phyloP scores from a whole-genome alignment of 2,888 invertebrate genomes.

The Drosophila conformis region DNA sequence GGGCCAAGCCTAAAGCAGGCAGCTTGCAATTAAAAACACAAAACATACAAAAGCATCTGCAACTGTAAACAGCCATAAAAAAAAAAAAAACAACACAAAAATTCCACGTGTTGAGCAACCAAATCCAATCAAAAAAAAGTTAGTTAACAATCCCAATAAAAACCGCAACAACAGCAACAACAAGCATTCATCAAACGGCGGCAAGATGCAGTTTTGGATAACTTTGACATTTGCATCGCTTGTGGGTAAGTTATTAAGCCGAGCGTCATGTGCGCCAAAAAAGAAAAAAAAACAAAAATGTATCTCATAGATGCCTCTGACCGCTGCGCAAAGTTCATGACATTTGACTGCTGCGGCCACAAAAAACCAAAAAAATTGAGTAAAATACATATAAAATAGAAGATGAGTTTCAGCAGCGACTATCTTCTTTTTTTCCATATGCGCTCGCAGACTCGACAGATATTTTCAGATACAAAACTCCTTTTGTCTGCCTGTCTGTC shows the following conservation, averaged over 20 bases:
- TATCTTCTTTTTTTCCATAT: constrained; percentile 57
- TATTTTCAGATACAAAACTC: constrained; percentile 38
- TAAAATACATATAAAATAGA: constrained; percentile 41
- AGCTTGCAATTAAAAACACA: constrained; percentile 57
- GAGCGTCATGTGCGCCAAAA: constrained; percentile 46
- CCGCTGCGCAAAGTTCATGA: constrained; percentile 57
- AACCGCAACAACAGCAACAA: constrained; percentile 4
- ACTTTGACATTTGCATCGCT: constrained; percentile 78
- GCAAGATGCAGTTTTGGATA: constrained; percentile 78
- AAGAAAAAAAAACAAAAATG: constrained; percentile 16
- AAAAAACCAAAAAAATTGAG: not conserved
- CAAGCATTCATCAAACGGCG: constrained; percentile 40
- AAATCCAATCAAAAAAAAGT: constrained; percentile 21
- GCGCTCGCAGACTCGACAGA: constrained; percentile 20
- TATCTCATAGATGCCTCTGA: constrained; percentile 62
- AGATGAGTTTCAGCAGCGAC: constrained; percentile 62
- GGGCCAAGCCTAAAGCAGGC: constrained; percentile 66
- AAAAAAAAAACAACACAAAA: not conserved
- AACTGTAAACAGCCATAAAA: constrained; percentile 49
- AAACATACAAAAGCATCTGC: constrained; percentile 47
- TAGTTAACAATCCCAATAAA: constrained; percentile 12
- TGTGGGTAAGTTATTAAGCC: constrained; percentile 71
- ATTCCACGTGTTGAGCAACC: constrained; percentile 48
- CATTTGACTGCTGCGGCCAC: constrained; percentile 45
- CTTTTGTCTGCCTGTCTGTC: constrained; percentile 50